A percentile compares a stretch with the other conserved stretches of the same genome.
Conservation (phyloP, 2,888 invertebrate genomes). For the Celastrina argiolus region DNA sequence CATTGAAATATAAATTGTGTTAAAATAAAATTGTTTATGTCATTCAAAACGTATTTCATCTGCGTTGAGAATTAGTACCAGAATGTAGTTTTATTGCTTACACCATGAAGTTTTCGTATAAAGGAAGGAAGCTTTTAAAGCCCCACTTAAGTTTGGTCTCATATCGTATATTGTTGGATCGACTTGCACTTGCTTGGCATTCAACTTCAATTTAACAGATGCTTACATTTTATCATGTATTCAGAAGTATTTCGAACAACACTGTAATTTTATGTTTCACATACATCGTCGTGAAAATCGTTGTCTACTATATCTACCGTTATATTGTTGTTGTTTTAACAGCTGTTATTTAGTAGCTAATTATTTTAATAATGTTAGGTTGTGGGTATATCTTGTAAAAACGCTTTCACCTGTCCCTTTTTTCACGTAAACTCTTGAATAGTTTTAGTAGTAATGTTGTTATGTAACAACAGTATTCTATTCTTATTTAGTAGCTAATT, state of each 20-base stretch:
- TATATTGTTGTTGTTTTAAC: too few species aligned
- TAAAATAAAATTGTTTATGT: background rate
- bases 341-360: too few species aligned
- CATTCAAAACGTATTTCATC: constrained; percentile 1
- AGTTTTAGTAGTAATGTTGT: too few species aligned
- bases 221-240: background rate
- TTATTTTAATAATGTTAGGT: too few species aligned
- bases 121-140: constrained; percentile 23
- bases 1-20: too few species aligned
- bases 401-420: too few species aligned
- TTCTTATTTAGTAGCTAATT: too few species aligned
- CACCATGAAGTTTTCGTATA: constrained; percentile 24
- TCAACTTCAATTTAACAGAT: background rate
- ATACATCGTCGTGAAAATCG: too few species aligned
- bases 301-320: background rate
- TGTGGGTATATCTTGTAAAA: too few species aligned
- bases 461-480: too few species aligned
- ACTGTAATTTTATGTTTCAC: background rate
- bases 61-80: background rate
- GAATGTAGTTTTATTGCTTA: constrained; percentile 23
- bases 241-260: background rate
- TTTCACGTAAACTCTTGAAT: too few species aligned
- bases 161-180: constrained; percentile 20
- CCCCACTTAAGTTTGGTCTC: constrained; percentile 14
- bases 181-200: constrained; percentile 6